Evolutionary conservation across 2,888 invertebrate species (phyloP), one percentile per base, ranked within the genome.

Genomic region (Erannis defoliaria): DNA sequence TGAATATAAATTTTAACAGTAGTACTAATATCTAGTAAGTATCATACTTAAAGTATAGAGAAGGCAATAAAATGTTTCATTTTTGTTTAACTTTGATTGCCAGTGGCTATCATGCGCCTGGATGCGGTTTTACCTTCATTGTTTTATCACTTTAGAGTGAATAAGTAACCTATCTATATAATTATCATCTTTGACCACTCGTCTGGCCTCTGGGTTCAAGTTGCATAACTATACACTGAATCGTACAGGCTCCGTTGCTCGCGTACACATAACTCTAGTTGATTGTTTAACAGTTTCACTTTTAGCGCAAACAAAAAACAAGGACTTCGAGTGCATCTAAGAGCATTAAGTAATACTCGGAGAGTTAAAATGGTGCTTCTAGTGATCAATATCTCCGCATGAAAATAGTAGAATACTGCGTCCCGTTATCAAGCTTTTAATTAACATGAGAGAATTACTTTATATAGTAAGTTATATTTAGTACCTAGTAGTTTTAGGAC

Each of bases 241-340:
- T 71, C 21, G 12, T 43, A 55, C 50, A 50, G 38, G 45, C 43
- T 55, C 37, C 37, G 67, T 55, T 38, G n/a, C 57, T 42, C 48
- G 64, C 18, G 56, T 38, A 12, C 49, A 71, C 71, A 70, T 73
- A 73, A 76, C 71, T 63, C 68, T 71, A 35, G 59, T 55, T 66
- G 67, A 70, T 67, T 70, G 70, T 73, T 74, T 72, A 73, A 72
- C 46, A 62, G 70, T 83, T 84, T 82, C 82, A 78, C 81, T 82
- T 77, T 80, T 75, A 69, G 64, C 64, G 61, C 68, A 67, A 73
- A 77, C 73, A 69, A 62, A 53, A 76, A 71, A 72, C 70, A 74
- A 72, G 64, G 64, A 64, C 56, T 57, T 66, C 45, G 40, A 71
- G 71, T 68, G 71, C 72, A 73, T 77, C 70, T 62, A 64, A 71